A percentile compares a stretch with the other conserved stretches of the same genome.
These are phyloP conservation scores for Halcyon senegalensis DNA, from an alignment of 2,113 vertebrate genomes.

Conservation along the genomic window DNA sequence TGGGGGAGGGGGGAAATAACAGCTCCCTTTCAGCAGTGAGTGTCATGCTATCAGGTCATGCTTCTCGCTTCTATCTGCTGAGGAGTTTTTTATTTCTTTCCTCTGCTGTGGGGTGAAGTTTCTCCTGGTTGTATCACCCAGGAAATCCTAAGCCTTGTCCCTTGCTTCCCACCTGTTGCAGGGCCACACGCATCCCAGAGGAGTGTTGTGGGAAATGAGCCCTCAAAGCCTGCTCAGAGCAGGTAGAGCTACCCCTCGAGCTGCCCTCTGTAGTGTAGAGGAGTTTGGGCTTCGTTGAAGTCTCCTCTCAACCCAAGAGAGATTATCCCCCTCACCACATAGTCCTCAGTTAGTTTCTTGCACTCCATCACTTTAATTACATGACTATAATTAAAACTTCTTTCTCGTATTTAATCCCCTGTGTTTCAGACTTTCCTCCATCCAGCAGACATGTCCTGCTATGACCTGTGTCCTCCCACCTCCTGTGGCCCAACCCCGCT, in stretches of 20 bases:
- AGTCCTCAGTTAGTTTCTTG: neutral
- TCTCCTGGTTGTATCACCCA: accelerated
- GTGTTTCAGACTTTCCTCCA: neutral
- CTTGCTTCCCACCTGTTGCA: accelerated
- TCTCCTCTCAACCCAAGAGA: neutral
- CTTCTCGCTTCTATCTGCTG: neutral
- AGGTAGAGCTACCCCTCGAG: neutral
- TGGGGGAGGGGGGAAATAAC: no score
- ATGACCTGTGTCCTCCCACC: neutral
- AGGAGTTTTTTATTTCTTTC: neutral
- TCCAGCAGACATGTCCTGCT: neutral
- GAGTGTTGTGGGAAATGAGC: neutral
- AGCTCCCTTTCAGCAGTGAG: neutral
- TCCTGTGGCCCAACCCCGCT: neutral
- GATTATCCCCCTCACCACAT: accelerated
- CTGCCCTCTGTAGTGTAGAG: accelerated
- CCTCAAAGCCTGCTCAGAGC: neutral
- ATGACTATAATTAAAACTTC: neutral
- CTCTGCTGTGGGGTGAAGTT: neutral
- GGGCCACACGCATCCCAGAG: accelerated
- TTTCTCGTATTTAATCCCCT: neutral
- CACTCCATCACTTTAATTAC: neutral
- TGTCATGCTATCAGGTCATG: neutral
- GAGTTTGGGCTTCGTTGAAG: neutral
- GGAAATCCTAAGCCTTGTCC: neutral